Evolutionary conservation across 2,113 vertebrate genomes (phyloP).

Genomic region (Pseudonaja textilis): DNA sequence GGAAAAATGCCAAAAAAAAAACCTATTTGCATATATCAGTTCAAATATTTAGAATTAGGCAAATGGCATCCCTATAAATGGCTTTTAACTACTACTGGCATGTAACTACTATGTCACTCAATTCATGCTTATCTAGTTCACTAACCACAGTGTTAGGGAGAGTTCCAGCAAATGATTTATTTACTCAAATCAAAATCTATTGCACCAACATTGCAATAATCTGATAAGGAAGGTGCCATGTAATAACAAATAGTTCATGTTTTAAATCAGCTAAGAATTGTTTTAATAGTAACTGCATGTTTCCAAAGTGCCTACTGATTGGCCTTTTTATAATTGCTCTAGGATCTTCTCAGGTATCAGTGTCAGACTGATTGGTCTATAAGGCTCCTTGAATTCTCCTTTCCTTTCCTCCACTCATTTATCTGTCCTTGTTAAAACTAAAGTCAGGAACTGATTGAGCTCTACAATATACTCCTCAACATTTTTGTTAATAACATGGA

Average conservation of each 20-base stretch:
- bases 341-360: background rate
- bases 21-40: background rate
- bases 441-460: background rate
- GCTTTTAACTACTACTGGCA: background rate
- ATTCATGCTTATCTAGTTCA: background rate
- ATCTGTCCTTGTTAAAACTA: background rate
- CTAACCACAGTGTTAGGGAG: background rate
- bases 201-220: background rate
- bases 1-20: background rate
- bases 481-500: background rate
- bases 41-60: background rate
- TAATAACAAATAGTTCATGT: background rate
- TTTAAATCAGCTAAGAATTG: background rate
- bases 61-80: background rate
- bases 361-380: background rate
- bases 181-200: background rate
- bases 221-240: background rate
- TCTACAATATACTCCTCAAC: background rate
- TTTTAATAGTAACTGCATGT: background rate
- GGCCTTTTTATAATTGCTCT: background rate
- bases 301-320: background rate
- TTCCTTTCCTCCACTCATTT: background rate
- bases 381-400: background rate
- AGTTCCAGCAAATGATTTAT: background rate
- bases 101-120: background rate